phyloP scores from a whole-genome alignment of 2,113 vertebrate species.

The Macquaria ambigua region DNA sequence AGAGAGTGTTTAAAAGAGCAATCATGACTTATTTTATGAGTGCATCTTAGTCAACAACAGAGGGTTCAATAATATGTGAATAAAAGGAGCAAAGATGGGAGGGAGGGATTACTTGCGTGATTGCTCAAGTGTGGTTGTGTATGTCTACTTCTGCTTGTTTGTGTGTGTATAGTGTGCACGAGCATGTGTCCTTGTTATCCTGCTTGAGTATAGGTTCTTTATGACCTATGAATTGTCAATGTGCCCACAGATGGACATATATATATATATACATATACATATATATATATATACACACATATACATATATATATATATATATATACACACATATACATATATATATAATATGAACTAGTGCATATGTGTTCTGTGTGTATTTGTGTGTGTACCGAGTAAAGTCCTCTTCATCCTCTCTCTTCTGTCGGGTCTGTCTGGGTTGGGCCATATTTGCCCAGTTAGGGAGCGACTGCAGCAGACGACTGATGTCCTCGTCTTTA shows the following conservation, averaged over 20 bases:
- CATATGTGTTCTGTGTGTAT: background rate
- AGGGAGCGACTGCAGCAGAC: conserved; percentile 94
- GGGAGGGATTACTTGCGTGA: conserved; percentile 56
- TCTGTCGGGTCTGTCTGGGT: conserved; percentile 92
- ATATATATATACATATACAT: background rate
- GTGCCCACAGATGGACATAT: background rate
- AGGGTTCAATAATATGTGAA: conserved; percentile 55
- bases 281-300: background rate
- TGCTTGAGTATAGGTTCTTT: background rate
- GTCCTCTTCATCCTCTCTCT: conserved; percentile 97
- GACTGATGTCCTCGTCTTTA: conserved; percentile 98
- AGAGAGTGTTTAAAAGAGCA: conserved; percentile 66
- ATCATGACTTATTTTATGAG: conserved; percentile 62
- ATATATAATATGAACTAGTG: background rate
- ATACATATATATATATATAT: background rate
- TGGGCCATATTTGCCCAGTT: conserved; percentile 98
- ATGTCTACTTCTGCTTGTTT: conserved; percentile 27
- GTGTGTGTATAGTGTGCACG: background rate
- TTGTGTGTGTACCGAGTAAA: conserved; percentile 88
- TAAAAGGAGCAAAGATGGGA: conserved; percentile 26
- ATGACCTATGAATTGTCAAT: background rate
- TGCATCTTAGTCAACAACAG: conserved; percentile 57
- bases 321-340: no score
- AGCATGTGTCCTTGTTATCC: background rate
- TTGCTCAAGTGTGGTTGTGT: conserved; percentile 53